Evolutionary conservation across 2,888 invertebrate genomes (phyloP).

Genomic region (Oscheius sp.): DNA sequence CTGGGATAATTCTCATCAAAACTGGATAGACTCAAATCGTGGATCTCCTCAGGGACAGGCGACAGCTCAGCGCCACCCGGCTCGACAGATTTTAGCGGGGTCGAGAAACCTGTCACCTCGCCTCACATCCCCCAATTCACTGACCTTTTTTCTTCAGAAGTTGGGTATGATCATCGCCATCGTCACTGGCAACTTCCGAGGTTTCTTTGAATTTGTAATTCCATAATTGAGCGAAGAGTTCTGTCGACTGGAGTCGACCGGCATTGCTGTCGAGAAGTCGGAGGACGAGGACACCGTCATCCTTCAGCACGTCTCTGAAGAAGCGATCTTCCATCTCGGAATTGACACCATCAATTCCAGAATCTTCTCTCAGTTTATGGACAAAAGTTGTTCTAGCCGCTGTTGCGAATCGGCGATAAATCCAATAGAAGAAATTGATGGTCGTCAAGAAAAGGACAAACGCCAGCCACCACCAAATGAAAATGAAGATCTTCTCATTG

Average conservation of each 20-base stretch:
- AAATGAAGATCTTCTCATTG: constrained; percentile 73
- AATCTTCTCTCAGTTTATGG: constrained; percentile 36
- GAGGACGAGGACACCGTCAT: constrained; percentile 61
- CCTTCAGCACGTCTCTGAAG: constrained; percentile 28
- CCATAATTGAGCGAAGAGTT: constrained; percentile 50
- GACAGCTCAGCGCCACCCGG: neutral
- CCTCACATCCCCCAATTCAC: neutral
- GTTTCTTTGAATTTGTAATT: constrained; percentile 23
- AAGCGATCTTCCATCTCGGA: neutral
- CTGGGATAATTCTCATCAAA: constrained; percentile 34
- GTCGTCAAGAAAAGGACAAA: constrained; percentile 58
- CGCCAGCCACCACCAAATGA: constrained; percentile 72
- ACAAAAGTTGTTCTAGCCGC: constrained; percentile 45
- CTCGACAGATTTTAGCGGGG: neutral
- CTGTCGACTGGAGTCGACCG: constrained; percentile 48
- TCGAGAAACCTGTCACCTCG: neutral
- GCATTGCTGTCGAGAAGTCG: constrained; percentile 54
- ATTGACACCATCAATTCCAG: neutral
- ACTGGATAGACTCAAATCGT: constrained; percentile 11
- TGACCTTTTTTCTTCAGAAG: constrained; percentile 4
- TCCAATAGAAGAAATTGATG: constrained; percentile 62
- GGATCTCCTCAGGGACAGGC: constrained; percentile 3
- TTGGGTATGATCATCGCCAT: neutral
- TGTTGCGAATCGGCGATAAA: constrained; percentile 45
- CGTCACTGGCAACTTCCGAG: neutral